Conservation (phyloP, 2,888 invertebrate genomes). For the Tetanocera ferruginea region DNA sequence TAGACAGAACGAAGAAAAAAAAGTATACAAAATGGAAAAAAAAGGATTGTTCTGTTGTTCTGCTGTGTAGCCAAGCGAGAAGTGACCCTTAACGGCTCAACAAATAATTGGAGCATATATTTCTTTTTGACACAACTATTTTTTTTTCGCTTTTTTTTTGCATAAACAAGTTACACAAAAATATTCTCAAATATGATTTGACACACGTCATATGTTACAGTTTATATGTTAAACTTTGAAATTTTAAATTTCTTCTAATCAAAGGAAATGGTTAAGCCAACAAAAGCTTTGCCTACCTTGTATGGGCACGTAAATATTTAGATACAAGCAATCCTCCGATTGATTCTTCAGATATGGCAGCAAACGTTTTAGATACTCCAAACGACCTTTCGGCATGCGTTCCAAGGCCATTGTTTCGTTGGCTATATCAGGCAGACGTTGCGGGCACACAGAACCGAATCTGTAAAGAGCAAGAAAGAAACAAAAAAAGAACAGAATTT, state of each 20-base stretch:
- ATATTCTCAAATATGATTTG: no score
- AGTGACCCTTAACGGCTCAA: conserved; percentile 53
- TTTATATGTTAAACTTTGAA: background rate
- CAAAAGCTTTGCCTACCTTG: conserved; percentile 79
- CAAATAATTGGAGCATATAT: conserved; percentile 17
- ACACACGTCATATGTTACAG: background rate
- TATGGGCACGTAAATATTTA: conserved; percentile 96
- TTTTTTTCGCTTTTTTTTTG: no score
- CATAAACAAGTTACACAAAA: no score
- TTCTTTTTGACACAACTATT: no score
- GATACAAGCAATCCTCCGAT: conserved; percentile 96
- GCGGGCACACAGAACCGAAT: conserved; percentile 93
- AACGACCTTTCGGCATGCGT: conserved; percentile 88
- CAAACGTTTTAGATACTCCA: conserved; percentile 89
- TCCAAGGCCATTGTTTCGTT: conserved; percentile 87
- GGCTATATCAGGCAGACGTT: conserved; percentile 86
- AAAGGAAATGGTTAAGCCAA: background rate
- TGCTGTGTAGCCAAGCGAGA: no score
- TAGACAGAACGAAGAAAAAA: conserved; percentile 30
- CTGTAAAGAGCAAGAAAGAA: conserved; percentile 50
- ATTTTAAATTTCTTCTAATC: background rate
- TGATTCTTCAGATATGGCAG: conserved; percentile 90
- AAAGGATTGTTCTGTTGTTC: background rate
- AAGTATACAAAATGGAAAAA: conserved; percentile 32
- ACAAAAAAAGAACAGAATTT: no score